These are phyloP conservation scores for Melanostoma mellinum DNA, from an alignment of 2,888 invertebrate species.

Conservation along the genomic window DNA sequence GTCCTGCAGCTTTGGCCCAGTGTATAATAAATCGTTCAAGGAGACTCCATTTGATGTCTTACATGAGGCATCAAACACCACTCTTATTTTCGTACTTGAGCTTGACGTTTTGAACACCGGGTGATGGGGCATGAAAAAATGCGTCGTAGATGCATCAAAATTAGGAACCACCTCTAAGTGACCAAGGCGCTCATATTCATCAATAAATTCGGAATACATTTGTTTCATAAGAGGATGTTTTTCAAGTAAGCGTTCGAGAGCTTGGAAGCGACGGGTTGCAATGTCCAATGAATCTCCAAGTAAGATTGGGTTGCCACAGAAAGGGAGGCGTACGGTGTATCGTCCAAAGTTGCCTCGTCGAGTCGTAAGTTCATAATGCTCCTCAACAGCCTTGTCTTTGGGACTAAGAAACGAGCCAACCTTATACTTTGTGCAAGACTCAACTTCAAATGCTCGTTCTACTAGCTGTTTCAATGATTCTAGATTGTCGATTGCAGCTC, in stretches of 20 bases:
- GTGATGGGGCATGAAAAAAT: slow-evolving; percentile 14
- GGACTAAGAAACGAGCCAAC: not conserved
- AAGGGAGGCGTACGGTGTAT: not conserved
- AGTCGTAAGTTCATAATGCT: not conserved
- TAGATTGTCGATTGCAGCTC: not conserved
- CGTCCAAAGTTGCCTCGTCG: not conserved
- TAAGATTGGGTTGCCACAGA: not conserved
- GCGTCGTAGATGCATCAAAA: not conserved
- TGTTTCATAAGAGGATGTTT: slow-evolving; percentile 4
- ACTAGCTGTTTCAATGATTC: slow-evolving; percentile 1
- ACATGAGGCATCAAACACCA: slow-evolving; percentile 1
- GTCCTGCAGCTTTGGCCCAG: slow-evolving; percentile 1
- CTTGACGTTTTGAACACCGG: not conserved
- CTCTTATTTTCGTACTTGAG: slow-evolving; percentile 4
- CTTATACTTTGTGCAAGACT: not conserved
- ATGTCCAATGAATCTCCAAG: not conserved
- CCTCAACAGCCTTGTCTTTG: slow-evolving; percentile 1
- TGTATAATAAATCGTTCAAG: slow-evolving; percentile 1
- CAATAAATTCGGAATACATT: slow-evolving; percentile 18
- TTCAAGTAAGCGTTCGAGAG: not conserved
- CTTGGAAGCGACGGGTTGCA: not conserved
- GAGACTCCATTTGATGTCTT: slow-evolving; percentile 7
- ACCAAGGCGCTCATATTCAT: slow-evolving; percentile 5
- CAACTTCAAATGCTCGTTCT: not conserved
- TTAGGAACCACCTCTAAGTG: not conserved